phyloP scores from a whole-genome alignment of 1,140 invertebrate species.

The Lethocerus indicus region DNA sequence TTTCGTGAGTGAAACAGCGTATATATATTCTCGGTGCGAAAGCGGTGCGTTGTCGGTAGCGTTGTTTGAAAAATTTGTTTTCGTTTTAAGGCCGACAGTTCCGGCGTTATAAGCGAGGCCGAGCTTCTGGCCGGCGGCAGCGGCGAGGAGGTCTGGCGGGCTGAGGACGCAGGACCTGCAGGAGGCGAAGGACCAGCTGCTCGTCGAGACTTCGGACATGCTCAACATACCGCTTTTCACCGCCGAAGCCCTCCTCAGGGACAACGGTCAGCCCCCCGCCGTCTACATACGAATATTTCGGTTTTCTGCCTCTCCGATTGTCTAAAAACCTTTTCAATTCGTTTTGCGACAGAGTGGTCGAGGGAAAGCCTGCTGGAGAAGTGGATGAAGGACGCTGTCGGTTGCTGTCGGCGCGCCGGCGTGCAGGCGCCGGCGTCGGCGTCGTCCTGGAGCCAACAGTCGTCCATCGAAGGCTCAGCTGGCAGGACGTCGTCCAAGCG shows the following conservation, averaged over 20 bases:
- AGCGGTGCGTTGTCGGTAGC: not conserved
- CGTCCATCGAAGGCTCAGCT: too few relatives aligned
- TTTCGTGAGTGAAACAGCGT: conserved; percentile 34
- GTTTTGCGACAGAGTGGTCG: conserved; percentile 44
- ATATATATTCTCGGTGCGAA: not conserved
- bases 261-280: too few relatives aligned
- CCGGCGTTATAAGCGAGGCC: conserved; percentile 27
- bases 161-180: conserved; percentile 51
- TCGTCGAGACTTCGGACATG: conserved; percentile 61
- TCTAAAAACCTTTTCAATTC: conserved; percentile 2
- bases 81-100: conserved; percentile 21
- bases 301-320: not conserved
- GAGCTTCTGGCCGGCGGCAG: conserved; percentile 21
- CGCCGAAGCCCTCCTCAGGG: conserved; percentile 48
- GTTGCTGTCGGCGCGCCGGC: conserved; percentile 48
- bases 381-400: conserved; percentile 49
- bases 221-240: conserved; percentile 53
- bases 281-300: not conserved
- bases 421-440: conserved; percentile 31
- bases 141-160: conserved; percentile 35
- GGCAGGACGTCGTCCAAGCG: too few relatives aligned
- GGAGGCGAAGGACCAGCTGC: conserved; percentile 52
- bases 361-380: conserved; percentile 45
- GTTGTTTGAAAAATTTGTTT: not conserved
- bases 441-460: not conserved